A percentile compares a stretch with the other conserved stretches of the same genome.
Evolutionary conservation across 2,113 vertebrate genomes (phyloP).

Genomic region (Zosterops pallidus): DNA sequence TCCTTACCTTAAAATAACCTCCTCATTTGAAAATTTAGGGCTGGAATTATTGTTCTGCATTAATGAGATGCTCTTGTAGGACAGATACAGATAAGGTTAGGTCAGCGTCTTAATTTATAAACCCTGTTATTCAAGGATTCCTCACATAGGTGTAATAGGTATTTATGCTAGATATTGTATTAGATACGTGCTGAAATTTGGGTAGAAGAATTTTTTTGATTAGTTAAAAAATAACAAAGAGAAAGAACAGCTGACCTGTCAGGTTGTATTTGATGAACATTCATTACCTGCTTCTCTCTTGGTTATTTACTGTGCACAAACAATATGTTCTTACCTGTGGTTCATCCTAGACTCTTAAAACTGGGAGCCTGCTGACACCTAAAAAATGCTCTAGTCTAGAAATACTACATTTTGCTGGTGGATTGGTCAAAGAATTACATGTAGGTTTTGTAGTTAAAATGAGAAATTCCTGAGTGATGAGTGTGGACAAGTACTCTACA

Average conservation of each 20-base stretch:
- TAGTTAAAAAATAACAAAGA: not conserved
- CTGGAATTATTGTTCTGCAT: not conserved
- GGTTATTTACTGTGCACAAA: not conserved
- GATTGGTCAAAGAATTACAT: not conserved
- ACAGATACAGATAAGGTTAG: not conserved
- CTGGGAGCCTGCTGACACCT: not conserved
- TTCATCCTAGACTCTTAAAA: not conserved
- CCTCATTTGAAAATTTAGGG: not conserved
- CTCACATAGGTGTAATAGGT: not conserved
- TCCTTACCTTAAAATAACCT: not conserved
- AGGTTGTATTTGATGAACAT: not conserved
- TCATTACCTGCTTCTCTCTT: not conserved
- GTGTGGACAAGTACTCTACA: not conserved
- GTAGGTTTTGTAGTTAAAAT: not conserved
- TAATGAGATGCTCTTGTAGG: not conserved
- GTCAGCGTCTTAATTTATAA: not conserved
- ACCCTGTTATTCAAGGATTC: not conserved
- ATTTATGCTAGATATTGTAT: not conserved
- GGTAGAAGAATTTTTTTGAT: not conserved
- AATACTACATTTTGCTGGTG: accelerated
- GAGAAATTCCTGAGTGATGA: not conserved
- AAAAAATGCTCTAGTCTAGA: not conserved
- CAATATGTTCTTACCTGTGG: not conserved
- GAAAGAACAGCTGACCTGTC: not conserved
- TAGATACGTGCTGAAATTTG: not conserved